Evolutionary conservation across 2,888 invertebrate species (phyloP).

Genomic region (Drosophila macrospina): DNA sequence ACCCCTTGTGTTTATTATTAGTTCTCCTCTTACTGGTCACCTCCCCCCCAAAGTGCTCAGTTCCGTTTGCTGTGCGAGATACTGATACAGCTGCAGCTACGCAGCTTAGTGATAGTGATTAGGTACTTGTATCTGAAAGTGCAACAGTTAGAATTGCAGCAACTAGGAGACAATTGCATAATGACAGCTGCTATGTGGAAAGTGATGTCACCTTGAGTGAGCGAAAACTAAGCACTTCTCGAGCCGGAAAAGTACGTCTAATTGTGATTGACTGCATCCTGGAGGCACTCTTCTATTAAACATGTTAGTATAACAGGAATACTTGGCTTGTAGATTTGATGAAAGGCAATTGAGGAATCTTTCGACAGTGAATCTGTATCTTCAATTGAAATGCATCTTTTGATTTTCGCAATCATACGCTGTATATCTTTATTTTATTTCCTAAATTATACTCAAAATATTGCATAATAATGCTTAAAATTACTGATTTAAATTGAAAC

Average conservation of each 20-base stretch:
- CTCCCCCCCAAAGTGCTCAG: conserved; percentile 71
- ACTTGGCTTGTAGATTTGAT: neutral
- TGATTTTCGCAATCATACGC: no score
- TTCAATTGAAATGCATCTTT: neutral
- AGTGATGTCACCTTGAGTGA: conserved; percentile 60
- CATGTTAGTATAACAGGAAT: conserved; percentile 2
- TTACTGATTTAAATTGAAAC: no score
- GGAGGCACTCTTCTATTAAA: conserved; percentile 27
- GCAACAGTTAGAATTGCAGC: conserved; percentile 55
- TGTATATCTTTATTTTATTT: no score
- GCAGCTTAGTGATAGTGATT: conserved; percentile 23
- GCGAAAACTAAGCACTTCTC: conserved; percentile 46
- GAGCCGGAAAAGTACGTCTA: conserved; percentile 48
- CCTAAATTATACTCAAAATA: no score
- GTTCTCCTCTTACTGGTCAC: conserved; percentile 18
- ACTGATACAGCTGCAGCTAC: conserved; percentile 19
- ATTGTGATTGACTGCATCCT: conserved; percentile 74
- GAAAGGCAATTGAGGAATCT: neutral
- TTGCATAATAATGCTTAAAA: no score
- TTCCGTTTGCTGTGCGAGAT: conserved; percentile 58
- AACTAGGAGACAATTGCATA: conserved; percentile 68
- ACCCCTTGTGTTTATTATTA: conserved; percentile 72
- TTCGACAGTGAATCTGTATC: neutral
- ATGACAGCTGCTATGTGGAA: conserved; percentile 44
- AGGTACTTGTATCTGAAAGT: conserved; percentile 41